Percentiles rank a stretch among this genome's conserved stretches.
phyloP scores from a whole-genome alignment of 2,797 vertebrate genomes.

The Strix occidentalis region DNA sequence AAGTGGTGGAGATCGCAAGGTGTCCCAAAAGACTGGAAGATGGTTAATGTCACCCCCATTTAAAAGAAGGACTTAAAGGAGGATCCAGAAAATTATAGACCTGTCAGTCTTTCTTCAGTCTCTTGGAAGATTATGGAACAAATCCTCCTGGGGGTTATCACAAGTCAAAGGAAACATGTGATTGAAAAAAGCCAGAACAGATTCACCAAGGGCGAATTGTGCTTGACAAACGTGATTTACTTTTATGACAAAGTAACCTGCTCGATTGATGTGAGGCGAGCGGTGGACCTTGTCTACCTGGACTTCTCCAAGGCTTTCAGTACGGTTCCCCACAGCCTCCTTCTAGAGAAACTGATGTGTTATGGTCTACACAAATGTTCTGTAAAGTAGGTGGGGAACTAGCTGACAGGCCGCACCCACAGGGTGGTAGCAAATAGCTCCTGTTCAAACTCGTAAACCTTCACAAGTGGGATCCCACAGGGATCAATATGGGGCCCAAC shows the following conservation, averaged over 20 bases:
- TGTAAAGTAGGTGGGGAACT: too few species aligned
- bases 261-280: not conserved
- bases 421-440: not conserved
- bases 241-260: not conserved
- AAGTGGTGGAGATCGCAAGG: not conserved
- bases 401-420: not conserved
- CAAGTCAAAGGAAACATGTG: not conserved
- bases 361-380: not conserved
- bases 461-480: not conserved
- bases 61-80: not conserved
- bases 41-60: not conserved
- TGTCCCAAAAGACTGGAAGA: not conserved
- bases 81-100: not conserved
- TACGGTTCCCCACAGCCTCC: not conserved
- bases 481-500: not conserved
- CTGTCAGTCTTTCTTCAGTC: not conserved
- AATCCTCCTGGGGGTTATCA: not conserved
- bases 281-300: not conserved
- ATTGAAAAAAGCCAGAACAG: not conserved
- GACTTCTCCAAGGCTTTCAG: not conserved
- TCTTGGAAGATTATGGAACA: not conserved
- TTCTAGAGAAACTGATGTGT: not conserved
- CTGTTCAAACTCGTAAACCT: not conserved
- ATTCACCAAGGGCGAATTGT: not conserved
- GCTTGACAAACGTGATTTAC: not conserved